A percentile compares a stretch with the other conserved stretches of the same genome.
These are phyloP conservation scores for Mesocentrotus franciscanus DNA, from an alignment of 53 echinoderm and acorn worm species.

Conservation along the genomic window DNA sequence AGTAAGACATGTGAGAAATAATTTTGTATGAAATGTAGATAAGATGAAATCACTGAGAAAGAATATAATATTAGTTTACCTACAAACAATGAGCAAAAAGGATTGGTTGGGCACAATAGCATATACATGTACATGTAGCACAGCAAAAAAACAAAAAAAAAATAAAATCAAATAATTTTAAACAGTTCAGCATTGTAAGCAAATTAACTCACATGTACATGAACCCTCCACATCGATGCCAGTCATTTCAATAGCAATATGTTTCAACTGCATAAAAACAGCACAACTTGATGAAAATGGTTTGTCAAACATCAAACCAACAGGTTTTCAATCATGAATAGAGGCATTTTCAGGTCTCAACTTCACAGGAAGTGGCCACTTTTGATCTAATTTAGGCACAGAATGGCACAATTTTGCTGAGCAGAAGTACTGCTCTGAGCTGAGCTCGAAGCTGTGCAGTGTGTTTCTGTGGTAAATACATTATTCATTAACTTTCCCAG, in stretches of 20 bases:
- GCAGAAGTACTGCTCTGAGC: background rate
- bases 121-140: background rate
- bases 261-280: background rate
- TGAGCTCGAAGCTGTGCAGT: background rate
- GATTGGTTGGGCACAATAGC: background rate
- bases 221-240: slow-evolving; percentile 12
- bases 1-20: too few species aligned
- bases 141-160: background rate
- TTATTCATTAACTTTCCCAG: slow-evolving; percentile 49
- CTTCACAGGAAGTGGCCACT: slow-evolving; percentile 32
- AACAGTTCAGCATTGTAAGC: background rate
- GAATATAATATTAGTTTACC: too few species aligned
- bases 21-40: too few species aligned
- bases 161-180: too few species aligned
- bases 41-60: too few species aligned
- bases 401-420: slow-evolving; percentile 23
- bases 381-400: slow-evolving; percentile 22
- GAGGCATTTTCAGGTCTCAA: slow-evolving; percentile 28
- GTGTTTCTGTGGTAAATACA: slow-evolving; percentile 20
- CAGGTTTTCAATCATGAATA: background rate
- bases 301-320: slow-evolving; percentile 34
- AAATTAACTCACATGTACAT: slow-evolving; percentile 31
- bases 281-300: background rate
- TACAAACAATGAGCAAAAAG: too few species aligned
- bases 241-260: background rate